phyloP scores from a whole-genome alignment of 2,113 vertebrate genomes.

The Tauraco erythrolophus region DNA sequence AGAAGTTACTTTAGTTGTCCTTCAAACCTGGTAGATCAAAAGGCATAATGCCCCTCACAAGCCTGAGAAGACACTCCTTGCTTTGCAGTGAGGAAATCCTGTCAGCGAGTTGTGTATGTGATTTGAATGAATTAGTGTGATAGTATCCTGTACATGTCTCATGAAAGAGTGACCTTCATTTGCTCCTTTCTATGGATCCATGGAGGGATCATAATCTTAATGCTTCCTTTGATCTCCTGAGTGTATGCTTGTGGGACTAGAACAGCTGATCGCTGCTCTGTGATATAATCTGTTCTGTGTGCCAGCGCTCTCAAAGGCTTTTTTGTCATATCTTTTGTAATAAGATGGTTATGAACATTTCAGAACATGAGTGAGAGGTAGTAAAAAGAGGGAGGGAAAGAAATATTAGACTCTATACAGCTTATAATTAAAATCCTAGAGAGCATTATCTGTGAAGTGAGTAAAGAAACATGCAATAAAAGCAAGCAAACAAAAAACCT shows the following conservation, averaged over 20 bases:
- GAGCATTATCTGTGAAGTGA: neutral
- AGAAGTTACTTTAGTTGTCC: neutral
- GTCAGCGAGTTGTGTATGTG: neutral
- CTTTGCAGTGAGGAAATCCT: neutral
- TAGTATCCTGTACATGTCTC: neutral
- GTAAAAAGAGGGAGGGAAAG: neutral
- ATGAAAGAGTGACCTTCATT: neutral
- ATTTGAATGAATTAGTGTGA: neutral
- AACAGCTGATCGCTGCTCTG: neutral
- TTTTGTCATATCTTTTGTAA: constrained; percentile 8
- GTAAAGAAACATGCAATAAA: neutral
- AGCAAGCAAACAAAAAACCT: neutral
- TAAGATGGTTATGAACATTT: neutral
- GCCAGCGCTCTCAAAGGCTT: constrained; percentile 1
- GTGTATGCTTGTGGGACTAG: neutral
- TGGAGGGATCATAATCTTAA: neutral
- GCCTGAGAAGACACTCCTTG: neutral
- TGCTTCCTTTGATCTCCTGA: neutral
- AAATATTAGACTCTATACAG: neutral
- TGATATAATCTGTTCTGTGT: constrained; percentile 23
- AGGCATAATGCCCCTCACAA: neutral
- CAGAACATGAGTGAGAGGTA: neutral
- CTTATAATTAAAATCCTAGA: constrained; percentile 17
- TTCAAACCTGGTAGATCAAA: neutral
- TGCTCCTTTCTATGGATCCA: neutral